Percentiles rank a stretch among this genome's conserved stretches.
Evolutionary conservation across 2,797 vertebrate species (phyloP).

Genomic region (Diplodus puntazzo): DNA sequence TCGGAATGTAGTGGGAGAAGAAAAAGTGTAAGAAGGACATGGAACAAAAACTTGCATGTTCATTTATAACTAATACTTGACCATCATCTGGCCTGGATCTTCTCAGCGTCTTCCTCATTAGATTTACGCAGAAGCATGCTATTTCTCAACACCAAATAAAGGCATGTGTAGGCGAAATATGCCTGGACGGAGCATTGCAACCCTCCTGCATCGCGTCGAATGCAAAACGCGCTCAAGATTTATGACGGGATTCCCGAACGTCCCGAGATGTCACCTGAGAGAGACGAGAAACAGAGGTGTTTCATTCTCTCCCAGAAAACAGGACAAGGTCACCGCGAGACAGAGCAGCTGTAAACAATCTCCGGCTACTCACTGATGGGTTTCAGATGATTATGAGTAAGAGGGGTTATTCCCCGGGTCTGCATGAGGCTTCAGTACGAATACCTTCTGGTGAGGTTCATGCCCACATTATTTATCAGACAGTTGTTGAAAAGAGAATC

Average conservation of each 20-base stretch:
- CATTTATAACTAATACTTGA: neutral
- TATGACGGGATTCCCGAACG: slow-evolving; percentile 6
- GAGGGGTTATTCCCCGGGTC: slow-evolving; percentile 36
- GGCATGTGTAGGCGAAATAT: slow-evolving; percentile 55
- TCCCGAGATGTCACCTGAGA: slow-evolving; percentile 33
- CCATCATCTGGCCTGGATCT: slow-evolving; percentile 17
- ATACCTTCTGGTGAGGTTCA: slow-evolving; percentile 25
- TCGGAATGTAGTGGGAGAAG: neutral
- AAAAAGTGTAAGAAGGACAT: neutral
- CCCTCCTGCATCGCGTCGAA: slow-evolving; percentile 57
- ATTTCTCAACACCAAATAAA: slow-evolving; percentile 44
- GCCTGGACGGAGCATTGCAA: neutral
- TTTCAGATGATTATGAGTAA: slow-evolving; percentile 69
- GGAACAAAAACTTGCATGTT: neutral
- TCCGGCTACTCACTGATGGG: slow-evolving; percentile 40
- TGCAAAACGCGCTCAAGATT: slow-evolving; percentile 18
- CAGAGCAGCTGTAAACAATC: slow-evolving; percentile 73
- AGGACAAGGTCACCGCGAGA: slow-evolving; percentile 59
- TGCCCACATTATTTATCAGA: slow-evolving; percentile 1
- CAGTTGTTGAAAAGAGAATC: neutral
- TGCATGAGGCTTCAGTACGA: slow-evolving; percentile 37
- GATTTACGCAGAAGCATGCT: slow-evolving; percentile 30
- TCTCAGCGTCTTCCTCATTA: slow-evolving; percentile 31
- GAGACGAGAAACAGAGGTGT: slow-evolving; percentile 59
- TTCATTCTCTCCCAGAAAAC: slow-evolving; percentile 28